These are phyloP conservation scores for Silurus aristotelis DNA, from an alignment of 2,797 vertebrate genomes.

Conservation along the genomic window DNA sequence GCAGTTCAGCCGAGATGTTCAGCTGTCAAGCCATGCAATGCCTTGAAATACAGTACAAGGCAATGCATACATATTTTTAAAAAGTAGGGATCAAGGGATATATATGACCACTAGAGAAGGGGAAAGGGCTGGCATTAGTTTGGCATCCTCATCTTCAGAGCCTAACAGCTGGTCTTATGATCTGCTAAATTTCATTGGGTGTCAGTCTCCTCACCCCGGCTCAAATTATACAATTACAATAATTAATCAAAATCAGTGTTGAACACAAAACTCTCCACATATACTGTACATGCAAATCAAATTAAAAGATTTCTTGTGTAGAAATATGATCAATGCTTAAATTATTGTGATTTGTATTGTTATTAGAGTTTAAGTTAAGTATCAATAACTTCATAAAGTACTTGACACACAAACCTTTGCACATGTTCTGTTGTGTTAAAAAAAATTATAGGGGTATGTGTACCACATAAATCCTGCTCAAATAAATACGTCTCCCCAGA, in stretches of 20 bases:
- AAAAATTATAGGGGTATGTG: neutral
- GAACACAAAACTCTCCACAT: neutral
- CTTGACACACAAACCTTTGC: neutral
- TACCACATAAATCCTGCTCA: slow-evolving; percentile 38
- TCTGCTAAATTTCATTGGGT: slow-evolving; percentile 55
- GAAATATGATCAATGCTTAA: neutral
- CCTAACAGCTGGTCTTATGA: slow-evolving; percentile 69
- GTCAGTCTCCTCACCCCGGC: slow-evolving; percentile 40
- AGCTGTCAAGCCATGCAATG: slow-evolving; percentile 35
- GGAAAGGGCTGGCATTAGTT: slow-evolving; percentile 53
- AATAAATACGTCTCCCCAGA: slow-evolving; percentile 24
- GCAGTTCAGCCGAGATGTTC: slow-evolving; percentile 24
- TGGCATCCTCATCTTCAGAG: slow-evolving; percentile 63
- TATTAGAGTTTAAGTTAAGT: neutral
- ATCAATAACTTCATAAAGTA: neutral
- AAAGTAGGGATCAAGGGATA: slow-evolving; percentile 60
- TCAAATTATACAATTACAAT: slow-evolving; percentile 6
- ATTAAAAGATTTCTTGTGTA: neutral
- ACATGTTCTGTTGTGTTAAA: neutral
- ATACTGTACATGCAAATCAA: neutral
- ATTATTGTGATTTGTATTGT: neutral
- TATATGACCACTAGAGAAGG: slow-evolving; percentile 35
- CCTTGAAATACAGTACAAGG: slow-evolving; percentile 35
- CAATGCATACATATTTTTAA: slow-evolving; percentile 59
- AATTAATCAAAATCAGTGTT: neutral